Conservation (phyloP, 2,797 vertebrate genomes). For the Cirrhinus mrigala region DNA sequence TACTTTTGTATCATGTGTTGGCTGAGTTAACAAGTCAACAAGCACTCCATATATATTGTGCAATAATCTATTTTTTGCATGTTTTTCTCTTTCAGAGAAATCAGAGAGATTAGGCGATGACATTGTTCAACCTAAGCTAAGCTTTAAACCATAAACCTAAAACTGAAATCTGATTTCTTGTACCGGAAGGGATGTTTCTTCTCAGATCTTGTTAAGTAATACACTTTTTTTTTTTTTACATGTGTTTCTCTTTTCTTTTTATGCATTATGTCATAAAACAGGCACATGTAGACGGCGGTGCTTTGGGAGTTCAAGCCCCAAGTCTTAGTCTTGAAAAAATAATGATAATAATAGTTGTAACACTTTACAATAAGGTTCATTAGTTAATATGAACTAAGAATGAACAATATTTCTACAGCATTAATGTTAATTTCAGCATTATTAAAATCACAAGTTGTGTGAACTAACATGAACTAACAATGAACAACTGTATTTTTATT, state of each 20-base stretch:
- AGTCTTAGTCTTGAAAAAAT: no score
- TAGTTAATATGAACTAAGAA: no score
- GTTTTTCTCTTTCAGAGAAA: no score
- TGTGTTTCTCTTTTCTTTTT: not conserved
- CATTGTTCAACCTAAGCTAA: not conserved
- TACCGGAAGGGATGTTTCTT: not conserved
- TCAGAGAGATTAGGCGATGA: not conserved
- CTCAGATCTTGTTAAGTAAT: not conserved
- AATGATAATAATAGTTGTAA: no score
- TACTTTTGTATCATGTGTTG: not conserved
- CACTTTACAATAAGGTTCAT: no score
- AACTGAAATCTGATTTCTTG: not conserved
- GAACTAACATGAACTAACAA: no score
- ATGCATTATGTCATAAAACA: not conserved
- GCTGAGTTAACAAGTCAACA: not conserved
- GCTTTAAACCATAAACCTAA: not conserved
- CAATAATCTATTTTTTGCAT: not conserved
- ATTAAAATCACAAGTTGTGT: no score
- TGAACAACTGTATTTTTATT: no score
- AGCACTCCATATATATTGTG: not conserved
- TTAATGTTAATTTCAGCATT: no score
- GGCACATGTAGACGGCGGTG: no score
- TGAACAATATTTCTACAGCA: no score
- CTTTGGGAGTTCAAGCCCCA: no score
- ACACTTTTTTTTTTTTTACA: not conserved